A percentile compares a stretch with the other conserved stretches of the same genome.
phyloP scores from a whole-genome alignment of 2,888 invertebrate species.

The Machimus atricapillus region DNA sequence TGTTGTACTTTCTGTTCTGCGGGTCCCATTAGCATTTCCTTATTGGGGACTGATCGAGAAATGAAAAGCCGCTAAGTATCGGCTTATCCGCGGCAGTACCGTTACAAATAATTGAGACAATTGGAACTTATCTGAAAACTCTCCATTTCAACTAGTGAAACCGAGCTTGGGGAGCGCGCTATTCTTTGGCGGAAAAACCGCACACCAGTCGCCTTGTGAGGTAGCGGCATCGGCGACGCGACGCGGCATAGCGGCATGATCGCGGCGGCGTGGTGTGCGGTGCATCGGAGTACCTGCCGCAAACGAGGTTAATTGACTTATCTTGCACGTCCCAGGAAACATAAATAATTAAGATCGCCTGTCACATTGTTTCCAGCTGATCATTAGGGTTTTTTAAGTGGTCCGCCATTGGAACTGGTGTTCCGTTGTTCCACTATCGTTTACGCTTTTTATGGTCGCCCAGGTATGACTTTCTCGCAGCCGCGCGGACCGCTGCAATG shows the following conservation, averaged over 20 bases:
- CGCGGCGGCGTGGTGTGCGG: neutral
- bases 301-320: constrained; percentile 14
- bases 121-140: neutral
- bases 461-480: neutral
- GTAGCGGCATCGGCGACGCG: neutral
- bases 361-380: constrained; percentile 14
- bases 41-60: neutral
- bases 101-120: neutral
- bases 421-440: neutral
- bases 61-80: neutral
- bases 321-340: constrained; percentile 17
- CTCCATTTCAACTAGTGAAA: constrained; percentile 11
- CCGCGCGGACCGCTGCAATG: neutral
- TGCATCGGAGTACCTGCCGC: neutral
- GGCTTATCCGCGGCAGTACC: neutral
- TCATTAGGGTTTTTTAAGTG: neutral
- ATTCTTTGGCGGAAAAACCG: neutral
- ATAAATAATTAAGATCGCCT: constrained; percentile 14
- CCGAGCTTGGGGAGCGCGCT: neutral
- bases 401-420: neutral
- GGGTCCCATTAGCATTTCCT: neutral
- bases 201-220: neutral
- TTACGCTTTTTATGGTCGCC: neutral
- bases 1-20: neutral
- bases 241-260: neutral